phyloP scores from a whole-genome alignment of 53 echinoderm and acorn worm genomes.

The Crossaster papposus region DNA sequence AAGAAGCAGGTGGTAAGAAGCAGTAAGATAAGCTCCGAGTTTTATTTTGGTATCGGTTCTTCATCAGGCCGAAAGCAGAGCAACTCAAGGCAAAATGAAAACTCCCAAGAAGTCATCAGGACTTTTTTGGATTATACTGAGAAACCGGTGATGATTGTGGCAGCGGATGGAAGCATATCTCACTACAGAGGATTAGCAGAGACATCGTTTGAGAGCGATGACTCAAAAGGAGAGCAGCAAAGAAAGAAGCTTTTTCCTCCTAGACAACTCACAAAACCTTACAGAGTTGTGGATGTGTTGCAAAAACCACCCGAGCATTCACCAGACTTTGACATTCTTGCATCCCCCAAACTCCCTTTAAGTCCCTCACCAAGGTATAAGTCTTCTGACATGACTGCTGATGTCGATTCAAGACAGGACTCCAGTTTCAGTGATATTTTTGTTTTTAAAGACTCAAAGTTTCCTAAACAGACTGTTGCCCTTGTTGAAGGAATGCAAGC shows the following conservation, averaged over 20 bases:
- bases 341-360: constrained; percentile 25
- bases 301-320: constrained; percentile 18
- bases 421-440: background rate
- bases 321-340: background rate
- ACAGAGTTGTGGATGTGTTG: constrained; percentile 62
- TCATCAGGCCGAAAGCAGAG: background rate
- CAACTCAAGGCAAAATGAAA: constrained; percentile 13
- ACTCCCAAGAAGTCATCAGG: background rate
- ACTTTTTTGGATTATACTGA: constrained; percentile 26
- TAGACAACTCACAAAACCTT: constrained; percentile 53
- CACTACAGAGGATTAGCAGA: constrained; percentile 39
- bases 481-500: constrained; percentile 68
- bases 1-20: constrained; percentile 45
- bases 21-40: constrained; percentile 71
- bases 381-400: constrained; percentile 18
- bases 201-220: background rate
- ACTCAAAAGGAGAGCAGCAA: background rate
- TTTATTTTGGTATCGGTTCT: constrained; percentile 40
- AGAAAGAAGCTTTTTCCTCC: constrained; percentile 9
- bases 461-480: constrained; percentile 63
- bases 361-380: constrained; percentile 42
- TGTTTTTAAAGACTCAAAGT: constrained; percentile 37
- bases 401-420: background rate
- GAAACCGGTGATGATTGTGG: constrained; percentile 56
- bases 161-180: constrained; percentile 58